Percentiles rank a stretch among this genome's conserved stretches.
These are phyloP conservation scores for Aldabrachelys gigantea DNA, from an alignment of 2,113 vertebrate species.

Conservation along the genomic window DNA sequence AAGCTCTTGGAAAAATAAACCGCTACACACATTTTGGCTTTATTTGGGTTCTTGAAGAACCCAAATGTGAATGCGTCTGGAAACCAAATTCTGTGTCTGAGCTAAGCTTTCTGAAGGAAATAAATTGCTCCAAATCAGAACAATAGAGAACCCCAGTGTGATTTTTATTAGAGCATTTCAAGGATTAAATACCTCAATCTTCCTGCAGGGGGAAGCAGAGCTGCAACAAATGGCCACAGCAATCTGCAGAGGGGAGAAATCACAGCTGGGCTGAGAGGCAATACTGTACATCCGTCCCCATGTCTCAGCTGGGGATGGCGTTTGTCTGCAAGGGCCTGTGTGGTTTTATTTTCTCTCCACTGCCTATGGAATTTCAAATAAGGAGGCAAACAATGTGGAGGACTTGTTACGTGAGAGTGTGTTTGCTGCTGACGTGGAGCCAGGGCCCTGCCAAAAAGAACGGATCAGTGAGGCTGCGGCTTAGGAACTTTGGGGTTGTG, in stretches of 20 bases:
- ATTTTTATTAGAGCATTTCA: neutral
- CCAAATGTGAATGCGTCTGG: neutral
- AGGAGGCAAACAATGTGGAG: rapidly evolving
- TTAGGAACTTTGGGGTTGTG: rapidly evolving
- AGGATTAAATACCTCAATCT: neutral
- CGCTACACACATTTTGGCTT: rapidly evolving
- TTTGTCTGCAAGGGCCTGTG: neutral
- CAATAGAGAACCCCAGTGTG: neutral
- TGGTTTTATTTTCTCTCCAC: neutral
- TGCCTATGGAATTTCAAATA: rapidly evolving
- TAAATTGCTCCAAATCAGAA: rapidly evolving
- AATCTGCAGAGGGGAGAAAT: neutral
- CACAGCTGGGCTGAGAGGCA: too few species aligned
- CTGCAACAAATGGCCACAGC: neutral
- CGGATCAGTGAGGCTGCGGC: rapidly evolving
- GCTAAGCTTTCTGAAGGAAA: neutral
- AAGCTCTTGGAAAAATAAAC: neutral
- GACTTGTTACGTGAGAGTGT: neutral
- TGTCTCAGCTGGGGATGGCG: neutral
- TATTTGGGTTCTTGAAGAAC: rapidly evolving
- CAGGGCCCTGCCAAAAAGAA: rapidly evolving
- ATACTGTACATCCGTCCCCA: too few species aligned
- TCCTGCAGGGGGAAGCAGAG: constrained; percentile 61
- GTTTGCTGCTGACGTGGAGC: neutral
- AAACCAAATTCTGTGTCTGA: rapidly evolving